Conservation (phyloP, 2,888 invertebrate genomes). For the Smittia sp. region DNA sequence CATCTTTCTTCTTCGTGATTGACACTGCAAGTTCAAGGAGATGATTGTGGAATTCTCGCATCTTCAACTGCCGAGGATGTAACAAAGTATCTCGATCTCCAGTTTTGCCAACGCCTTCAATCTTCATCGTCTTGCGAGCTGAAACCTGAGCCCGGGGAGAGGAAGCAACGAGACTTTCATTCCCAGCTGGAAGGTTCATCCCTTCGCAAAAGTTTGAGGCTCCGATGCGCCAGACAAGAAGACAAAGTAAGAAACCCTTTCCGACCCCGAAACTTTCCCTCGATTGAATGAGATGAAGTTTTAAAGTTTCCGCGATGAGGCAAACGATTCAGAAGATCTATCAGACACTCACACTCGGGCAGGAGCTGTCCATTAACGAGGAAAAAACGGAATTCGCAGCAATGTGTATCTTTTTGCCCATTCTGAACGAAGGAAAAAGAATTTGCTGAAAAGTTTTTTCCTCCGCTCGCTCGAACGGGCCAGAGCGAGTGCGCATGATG, state of each 20-base stretch:
- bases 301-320: neutral
- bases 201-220: no score
- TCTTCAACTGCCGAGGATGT: no score
- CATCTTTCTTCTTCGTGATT: neutral
- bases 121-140: no score
- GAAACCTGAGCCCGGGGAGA: no score
- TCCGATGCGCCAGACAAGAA: no score
- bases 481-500: conserved; percentile 35
- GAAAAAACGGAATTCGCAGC: conserved; percentile 40
- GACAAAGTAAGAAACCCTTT: no score
- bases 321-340: neutral
- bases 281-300: conserved; percentile 1
- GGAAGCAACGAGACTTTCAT: no score
- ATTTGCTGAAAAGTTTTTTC: neutral
- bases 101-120: no score
- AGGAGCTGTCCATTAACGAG: conserved; percentile 26
- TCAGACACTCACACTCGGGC: neutral
- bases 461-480: neutral
- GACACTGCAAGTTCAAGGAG: neutral
- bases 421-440: conserved; percentile 25
- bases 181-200: no score
- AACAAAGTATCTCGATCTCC: no score
- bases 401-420: conserved; percentile 36
- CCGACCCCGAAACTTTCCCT: no score
- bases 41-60: neutral